phyloP scores from a whole-genome alignment of 2,113 vertebrate species.

The Leucosticte australis region DNA sequence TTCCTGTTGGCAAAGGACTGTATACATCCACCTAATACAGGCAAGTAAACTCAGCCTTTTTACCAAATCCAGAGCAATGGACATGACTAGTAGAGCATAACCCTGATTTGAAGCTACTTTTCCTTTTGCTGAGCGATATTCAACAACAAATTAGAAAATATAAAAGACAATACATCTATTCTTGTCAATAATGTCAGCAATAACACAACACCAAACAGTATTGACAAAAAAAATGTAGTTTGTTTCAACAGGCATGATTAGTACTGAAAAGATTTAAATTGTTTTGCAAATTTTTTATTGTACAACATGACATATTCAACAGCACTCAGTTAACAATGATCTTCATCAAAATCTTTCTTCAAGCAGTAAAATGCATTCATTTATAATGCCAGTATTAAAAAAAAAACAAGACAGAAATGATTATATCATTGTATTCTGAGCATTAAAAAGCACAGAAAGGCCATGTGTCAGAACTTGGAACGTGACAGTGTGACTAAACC shows the following conservation, averaged over 20 bases:
- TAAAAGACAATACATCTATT: not conserved
- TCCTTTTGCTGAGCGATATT: not conserved
- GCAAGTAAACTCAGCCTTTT: not conserved
- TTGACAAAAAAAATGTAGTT: not conserved
- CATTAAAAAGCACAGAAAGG: not conserved
- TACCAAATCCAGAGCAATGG: not conserved
- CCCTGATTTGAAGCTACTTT: not conserved
- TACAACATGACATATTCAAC: not conserved
- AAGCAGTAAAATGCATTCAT: not conserved
- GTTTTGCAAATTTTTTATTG: not conserved
- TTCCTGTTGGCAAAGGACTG: not conserved
- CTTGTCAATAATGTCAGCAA: not conserved
- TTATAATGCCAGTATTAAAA: not conserved
- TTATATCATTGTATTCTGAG: not conserved
- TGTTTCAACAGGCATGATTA: not conserved
- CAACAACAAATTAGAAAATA: not conserved
- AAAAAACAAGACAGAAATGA: not conserved
- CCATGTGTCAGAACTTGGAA: not conserved
- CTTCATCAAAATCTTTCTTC: not conserved
- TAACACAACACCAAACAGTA: not conserved
- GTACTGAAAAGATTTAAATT: not conserved
- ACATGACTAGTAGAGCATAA: not conserved
- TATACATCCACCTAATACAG: not conserved
- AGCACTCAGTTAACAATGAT: not conserved
- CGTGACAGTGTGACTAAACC: not conserved